A percentile compares a stretch with the other conserved stretches of the same genome.
phyloP scores from a whole-genome alignment of 2,888 invertebrate genomes.

The Pachliopta kotzebuea region DNA sequence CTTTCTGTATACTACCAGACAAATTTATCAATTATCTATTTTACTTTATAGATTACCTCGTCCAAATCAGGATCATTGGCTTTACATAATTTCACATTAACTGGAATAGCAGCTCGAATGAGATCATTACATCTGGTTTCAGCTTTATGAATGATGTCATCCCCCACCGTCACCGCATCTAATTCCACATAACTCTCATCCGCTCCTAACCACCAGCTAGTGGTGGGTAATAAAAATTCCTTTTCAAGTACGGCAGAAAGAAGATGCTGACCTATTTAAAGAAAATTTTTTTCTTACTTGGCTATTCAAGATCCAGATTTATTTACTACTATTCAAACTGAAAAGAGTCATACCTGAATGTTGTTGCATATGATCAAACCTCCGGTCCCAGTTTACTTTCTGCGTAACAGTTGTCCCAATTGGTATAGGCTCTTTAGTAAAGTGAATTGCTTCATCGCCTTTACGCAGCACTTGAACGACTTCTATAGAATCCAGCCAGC shows the following conservation, averaged over 20 bases:
- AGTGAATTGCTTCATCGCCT: slow-evolving; percentile 87
- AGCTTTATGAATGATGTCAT: slow-evolving; percentile 71
- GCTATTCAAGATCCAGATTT: no score
- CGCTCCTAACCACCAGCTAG: slow-evolving; percentile 91
- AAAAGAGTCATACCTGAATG: slow-evolving; percentile 84
- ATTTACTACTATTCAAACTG: no score
- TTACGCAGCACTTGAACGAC: slow-evolving; percentile 86
- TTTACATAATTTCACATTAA: slow-evolving; percentile 82
- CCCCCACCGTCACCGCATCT: slow-evolving; percentile 74
- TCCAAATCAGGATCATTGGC: slow-evolving; percentile 81
- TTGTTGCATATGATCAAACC: slow-evolving; percentile 95
- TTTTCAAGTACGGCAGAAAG: slow-evolving; percentile 88
- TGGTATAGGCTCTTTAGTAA: slow-evolving; percentile 81
- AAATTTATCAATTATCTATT: background rate
- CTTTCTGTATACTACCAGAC: no score
- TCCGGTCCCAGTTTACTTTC: slow-evolving; percentile 86
- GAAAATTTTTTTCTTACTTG: background rate
- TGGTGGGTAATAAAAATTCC: slow-evolving; percentile 84
- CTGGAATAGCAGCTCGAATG: slow-evolving; percentile 83
- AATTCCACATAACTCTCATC: slow-evolving; percentile 87
- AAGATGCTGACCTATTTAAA: slow-evolving; percentile 86
- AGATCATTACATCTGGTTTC: slow-evolving; percentile 85
- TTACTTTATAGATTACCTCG: slow-evolving; percentile 58
- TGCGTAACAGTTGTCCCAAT: slow-evolving; percentile 83
- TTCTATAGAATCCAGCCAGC: slow-evolving; percentile 82